Percentiles rank a stretch among this genome's conserved stretches.
phyloP scores from a whole-genome alignment of 2,888 invertebrate genomes.

The Nasonia oneida region DNA sequence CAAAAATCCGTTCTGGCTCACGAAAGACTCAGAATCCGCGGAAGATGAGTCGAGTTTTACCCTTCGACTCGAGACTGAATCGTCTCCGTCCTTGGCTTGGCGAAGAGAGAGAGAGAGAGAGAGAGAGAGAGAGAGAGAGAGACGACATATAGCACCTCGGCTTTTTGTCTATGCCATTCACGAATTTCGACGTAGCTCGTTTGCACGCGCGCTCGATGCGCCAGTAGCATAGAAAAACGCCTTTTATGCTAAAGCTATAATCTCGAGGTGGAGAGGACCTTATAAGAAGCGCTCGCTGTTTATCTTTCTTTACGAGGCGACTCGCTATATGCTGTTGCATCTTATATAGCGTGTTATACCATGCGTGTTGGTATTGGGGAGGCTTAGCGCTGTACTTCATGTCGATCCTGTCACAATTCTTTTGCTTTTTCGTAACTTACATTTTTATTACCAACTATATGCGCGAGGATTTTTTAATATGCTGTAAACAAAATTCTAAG shows the following conservation, averaged over 20 bases:
- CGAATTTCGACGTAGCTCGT: conserved; percentile 43
- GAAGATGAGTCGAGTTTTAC: conserved; percentile 25
- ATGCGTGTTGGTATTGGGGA: background rate
- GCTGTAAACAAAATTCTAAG: background rate
- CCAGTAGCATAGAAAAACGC: conserved; percentile 56
- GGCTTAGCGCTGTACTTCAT: background rate
- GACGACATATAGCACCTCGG: background rate
- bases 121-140: background rate
- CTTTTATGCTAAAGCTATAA: conserved; percentile 51
- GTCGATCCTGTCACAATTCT: conserved; percentile 30
- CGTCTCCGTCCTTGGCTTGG: conserved; percentile 30
- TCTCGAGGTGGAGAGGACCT: background rate
- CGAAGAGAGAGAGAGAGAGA: background rate
- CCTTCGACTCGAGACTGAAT: conserved; percentile 21
- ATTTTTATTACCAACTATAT: background rate
- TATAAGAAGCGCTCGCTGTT: conserved; percentile 23
- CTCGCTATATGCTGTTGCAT: conserved; percentile 29
- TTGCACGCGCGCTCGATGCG: background rate
- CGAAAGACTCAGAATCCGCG: background rate
- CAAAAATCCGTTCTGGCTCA: background rate
- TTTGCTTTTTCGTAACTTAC: conserved; percentile 27
- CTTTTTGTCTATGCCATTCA: conserved; percentile 43
- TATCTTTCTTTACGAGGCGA: conserved; percentile 25
- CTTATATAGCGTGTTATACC: background rate
- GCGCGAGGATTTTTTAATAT: background rate